Evolutionary conservation across 1,140 invertebrate genomes (phyloP), one percentile per base, ranked within the genome.

Genomic region (Temnothorax nylanderi): DNA sequence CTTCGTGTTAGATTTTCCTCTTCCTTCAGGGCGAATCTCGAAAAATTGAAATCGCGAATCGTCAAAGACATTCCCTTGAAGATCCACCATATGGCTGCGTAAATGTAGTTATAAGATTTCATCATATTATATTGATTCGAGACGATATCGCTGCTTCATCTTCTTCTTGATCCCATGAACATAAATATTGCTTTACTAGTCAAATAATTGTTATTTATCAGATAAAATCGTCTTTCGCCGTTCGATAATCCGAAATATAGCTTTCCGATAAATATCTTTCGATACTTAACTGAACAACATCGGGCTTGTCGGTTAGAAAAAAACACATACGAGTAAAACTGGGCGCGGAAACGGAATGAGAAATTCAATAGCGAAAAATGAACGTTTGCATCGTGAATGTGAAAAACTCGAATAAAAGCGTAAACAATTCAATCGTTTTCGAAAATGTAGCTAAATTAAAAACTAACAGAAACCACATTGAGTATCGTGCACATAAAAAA

Each of bases 261-360:
- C n/a, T 78, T 78, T 78, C 41, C 60, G 65, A 65, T 78, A 78
- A 78, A 78, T 78, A 49, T 78, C 76, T 65, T 51, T 65, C 44
- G 26, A 49, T 56, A 62, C 32, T 78, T 78, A 78, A 65, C 76
- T 49, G 60, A 6, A 78, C 58, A 65, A 47, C 44, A 32, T 64
- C 21, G 26, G 11, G 26, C 41, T 78, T 78, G 56, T 34, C 26
- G 32, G 18, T 49, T n/a, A 34, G 26, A 64, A 64, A 65, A n/a
- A 65, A 65, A 64, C 18, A 2, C 13, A 44, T 60, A 32, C 21
- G 5, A 76, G 32, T 26, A 65, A 78, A 51, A 78, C 16, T 47
- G 44, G 34, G n/a, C 26, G 18, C 18, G 44, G 44, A 65, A 78
- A 44, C 32, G 26, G 58, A 65, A 65, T 78, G 60, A 77, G 56